Percentiles rank a stretch among this genome's conserved stretches.
Evolutionary conservation across 1,140 invertebrate species (phyloP).

Genomic region (Diabrotica virgifera): DNA sequence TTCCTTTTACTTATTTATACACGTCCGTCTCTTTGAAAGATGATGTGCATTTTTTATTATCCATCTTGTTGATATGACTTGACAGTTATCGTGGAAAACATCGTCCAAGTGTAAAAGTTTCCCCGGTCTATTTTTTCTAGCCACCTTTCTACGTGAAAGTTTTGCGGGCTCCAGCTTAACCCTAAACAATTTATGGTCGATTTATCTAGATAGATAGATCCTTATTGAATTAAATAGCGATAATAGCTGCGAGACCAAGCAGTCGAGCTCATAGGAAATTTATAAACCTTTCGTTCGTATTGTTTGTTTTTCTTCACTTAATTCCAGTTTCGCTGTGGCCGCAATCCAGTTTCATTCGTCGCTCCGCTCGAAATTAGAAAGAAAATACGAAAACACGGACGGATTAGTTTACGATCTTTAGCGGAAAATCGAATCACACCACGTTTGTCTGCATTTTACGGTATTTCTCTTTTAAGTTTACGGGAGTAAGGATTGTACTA

Average conservation of each 20-base stretch:
- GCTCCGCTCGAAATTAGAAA: neutral
- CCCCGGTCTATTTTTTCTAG: neutral
- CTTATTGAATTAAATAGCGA: conserved; percentile 43
- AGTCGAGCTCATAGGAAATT: conserved; percentile 29
- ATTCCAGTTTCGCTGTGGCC: conserved; percentile 16
- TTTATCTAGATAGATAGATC: conserved; percentile 42
- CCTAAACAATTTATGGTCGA: conserved; percentile 42
- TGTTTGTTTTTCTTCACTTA: conserved; percentile 31
- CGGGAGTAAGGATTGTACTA: too few species aligned
- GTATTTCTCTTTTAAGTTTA: too few species aligned
- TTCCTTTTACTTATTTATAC: too few species aligned
- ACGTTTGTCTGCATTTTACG: too few species aligned
- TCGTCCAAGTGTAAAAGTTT: too few species aligned
- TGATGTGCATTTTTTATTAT: too few species aligned
- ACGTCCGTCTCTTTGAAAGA: too few species aligned
- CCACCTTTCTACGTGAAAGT: conserved; percentile 15
- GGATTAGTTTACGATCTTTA: neutral
- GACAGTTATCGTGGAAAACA: too few species aligned
- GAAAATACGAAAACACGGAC: neutral
- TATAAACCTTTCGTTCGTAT: conserved; percentile 26
- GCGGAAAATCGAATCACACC: neutral
- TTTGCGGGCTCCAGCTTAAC: conserved; percentile 27
- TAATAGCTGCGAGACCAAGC: conserved; percentile 34
- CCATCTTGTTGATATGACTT: too few species aligned
- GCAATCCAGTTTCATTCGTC: conserved; percentile 14